Evolutionary conservation across 2,797 vertebrate genomes (phyloP), one percentile per base, ranked within the genome.

Genomic region (Micropoecilia bifurca): DNA sequence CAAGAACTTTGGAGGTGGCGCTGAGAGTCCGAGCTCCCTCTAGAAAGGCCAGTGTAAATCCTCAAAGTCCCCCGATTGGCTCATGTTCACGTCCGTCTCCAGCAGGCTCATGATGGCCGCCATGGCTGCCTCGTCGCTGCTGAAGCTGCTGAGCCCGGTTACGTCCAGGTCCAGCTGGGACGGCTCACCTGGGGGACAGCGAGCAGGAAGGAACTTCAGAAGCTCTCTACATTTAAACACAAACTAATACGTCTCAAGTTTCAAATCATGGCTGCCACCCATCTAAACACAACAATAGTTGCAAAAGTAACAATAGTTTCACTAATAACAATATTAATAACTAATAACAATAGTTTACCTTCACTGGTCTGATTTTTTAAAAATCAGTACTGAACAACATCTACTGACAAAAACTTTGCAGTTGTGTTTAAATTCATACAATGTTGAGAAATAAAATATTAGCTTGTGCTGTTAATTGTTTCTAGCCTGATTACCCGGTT

Each of bases 91-190:
- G 0, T 99, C 98, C 0, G 98, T 97, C 94, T 99, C 98, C 93
- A 99, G 92, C 85, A 99, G 94, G 91, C 98, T 99, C 98, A 99
- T 98, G 80, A 99, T 99, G 50, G 99, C 97, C 0, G 97, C 98
- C 97, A 99, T 98, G 0, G 98, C 98, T 0, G 98, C 97, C 90
- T 99, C 98, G 0, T 99, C 98, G 0, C 95, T 98, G 93, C 97
- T 99, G 71, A 98, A 97, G 88, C 95, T 97, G 91, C 96, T 98
- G 9, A 98, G 97, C 79, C 97, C 97, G 39, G 97, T 96, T 28
- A 98, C 96, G 85, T 98, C 97, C 25, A 98, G 93, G 85, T 97
- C 97, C 61, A 98, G 94, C 74, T 97, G 97, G 25, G 97, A 95
- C 48, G 96, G 93, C 78, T 97, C 96, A 28, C 96, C 98, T 98